Base-by-base conservation (phyloP, 2,888 invertebrate genomes). In the Tetragonula carbonaria region DNA sequence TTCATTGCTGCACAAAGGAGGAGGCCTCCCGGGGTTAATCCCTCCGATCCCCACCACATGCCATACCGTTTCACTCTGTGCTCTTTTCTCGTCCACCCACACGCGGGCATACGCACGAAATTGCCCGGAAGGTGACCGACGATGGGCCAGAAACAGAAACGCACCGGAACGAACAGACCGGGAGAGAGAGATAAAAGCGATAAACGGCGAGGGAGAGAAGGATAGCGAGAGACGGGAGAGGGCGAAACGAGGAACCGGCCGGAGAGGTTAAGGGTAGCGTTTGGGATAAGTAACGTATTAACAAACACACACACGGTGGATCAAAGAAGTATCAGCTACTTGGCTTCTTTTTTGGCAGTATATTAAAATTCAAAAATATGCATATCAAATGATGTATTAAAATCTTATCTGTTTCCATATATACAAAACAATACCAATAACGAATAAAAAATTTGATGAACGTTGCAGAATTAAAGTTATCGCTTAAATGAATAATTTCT, bases 1-100 rank as follows among this genome's bases (percentile, higher is more conserved):
- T 93, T 91, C 92, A 92, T 92, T 91, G 91, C 90, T 82, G 90
- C 84, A 93, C 93, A 93, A 93, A 93, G 92, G 87, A 92, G 45
- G 45, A 45, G 45, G 89, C 90, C 91, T 91, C 92, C 93, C 88
- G 93, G 90, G 93, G 93, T 92, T 93, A 92, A 93, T 92, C 91
- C 92, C 87, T 75, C 59, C 79, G 53, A 72, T 70, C 79, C 74
- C 75, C 81, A 82, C 85, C 74, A 45, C 45, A 45, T 45, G 45
- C 45, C 45, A 77, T 78, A 87, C 90, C 84, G 55, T 80, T 77
- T n/a, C 73, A 85, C 76, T 82, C 85, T 55, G 82, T 83, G 77
- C 77, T 73, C 70, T 67, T 85, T 81, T 72, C 68, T 70, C 74
- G 57, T 74, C 79, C 79, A 66, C 82, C 79, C 65, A 79, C 74